These are phyloP conservation scores for Coturnix japonica DNA, from an alignment of 2,113 vertebrate genomes.

Conservation along the genomic window DNA sequence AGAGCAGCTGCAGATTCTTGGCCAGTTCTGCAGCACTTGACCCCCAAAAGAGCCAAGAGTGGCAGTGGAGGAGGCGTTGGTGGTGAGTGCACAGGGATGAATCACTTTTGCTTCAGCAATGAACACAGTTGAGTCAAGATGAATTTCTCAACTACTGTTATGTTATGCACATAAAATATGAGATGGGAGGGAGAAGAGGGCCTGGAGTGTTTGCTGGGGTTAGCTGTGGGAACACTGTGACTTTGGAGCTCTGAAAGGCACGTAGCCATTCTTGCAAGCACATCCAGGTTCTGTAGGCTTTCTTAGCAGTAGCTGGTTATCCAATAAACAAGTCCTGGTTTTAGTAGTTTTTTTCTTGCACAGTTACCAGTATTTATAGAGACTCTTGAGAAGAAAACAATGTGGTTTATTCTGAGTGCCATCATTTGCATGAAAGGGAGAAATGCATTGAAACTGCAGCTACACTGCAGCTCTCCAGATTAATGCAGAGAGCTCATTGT, in stretches of 20 bases:
- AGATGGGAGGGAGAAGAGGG: neutral
- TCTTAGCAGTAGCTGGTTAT: neutral
- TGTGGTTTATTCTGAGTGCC: neutral
- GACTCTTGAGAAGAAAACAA: neutral
- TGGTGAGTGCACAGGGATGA: neutral
- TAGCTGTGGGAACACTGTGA: neutral
- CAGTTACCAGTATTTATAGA: neutral
- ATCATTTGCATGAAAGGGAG: neutral
- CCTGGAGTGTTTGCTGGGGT: too few species aligned
- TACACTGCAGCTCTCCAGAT: neutral
- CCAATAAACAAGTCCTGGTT: neutral
- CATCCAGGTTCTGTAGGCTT: neutral
- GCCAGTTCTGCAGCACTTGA: neutral
- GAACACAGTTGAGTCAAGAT: neutral
- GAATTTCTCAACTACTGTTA: neutral
- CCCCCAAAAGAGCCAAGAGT: neutral
- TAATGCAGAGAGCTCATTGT: neutral
- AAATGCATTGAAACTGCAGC: neutral
- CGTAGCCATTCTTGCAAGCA: accelerated
- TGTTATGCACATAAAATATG: neutral
- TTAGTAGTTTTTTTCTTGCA: neutral
- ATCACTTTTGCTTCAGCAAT: neutral
- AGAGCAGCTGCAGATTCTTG: neutral
- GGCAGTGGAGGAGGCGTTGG: neutral
- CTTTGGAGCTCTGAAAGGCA: neutral